These are phyloP conservation scores for Anabacerthia variegaticeps DNA, from an alignment of 2,797 vertebrate species.

Conservation along the genomic window DNA sequence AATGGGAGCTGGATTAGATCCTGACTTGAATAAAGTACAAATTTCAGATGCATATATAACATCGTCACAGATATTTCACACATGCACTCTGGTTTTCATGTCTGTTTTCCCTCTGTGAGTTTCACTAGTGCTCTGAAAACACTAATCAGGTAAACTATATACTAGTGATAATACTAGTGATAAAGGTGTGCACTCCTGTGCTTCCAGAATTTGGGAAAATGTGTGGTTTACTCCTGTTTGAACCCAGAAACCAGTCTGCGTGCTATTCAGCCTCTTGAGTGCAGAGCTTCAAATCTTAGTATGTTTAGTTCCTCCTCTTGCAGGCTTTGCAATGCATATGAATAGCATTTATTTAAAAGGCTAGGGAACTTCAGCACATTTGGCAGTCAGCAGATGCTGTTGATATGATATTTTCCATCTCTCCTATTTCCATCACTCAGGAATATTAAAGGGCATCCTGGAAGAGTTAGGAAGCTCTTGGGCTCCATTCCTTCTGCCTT, in stretches of 20 bases:
- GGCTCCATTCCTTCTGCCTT: neutral
- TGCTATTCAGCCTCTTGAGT: neutral
- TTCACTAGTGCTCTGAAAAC: slow-evolving; percentile 21
- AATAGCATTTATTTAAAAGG: slow-evolving; percentile 28
- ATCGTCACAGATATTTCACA: slow-evolving; percentile 15
- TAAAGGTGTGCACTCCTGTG: neutral
- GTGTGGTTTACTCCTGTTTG: neutral
- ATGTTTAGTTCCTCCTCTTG: neutral
- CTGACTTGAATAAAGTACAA: slow-evolving; percentile 55
- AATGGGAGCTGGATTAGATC: slow-evolving; percentile 58
- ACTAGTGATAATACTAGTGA: neutral
- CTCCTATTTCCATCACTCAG: neutral
- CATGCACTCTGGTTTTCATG: neutral
- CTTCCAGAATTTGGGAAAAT: slow-evolving; percentile 8
- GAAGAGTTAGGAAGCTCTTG: neutral
- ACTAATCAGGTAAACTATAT: neutral
- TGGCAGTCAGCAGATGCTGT: neutral
- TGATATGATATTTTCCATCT: neutral
- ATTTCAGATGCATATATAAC: slow-evolving; percentile 49
- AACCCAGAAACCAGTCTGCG: neutral
- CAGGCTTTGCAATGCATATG: neutral
- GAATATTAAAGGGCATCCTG: neutral
- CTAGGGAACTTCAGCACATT: neutral
- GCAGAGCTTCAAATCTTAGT: neutral
- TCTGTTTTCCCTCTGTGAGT: slow-evolving; percentile 10